Base-by-base conservation (phyloP, 1,140 invertebrate genomes). In the Venturia canescens region DNA sequence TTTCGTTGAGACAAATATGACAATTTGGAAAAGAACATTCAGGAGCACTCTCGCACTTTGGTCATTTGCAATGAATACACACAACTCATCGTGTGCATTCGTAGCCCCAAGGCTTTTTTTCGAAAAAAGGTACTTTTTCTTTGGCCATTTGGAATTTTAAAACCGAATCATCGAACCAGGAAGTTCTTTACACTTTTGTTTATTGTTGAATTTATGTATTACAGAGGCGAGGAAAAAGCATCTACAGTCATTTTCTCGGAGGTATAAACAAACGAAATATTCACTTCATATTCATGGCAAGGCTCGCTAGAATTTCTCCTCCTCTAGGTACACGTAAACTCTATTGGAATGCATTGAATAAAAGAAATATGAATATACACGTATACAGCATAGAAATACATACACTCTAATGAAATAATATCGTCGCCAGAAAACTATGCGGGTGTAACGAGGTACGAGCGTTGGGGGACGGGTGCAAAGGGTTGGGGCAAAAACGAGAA, bases 361-460 rank as follows among this genome's bases (percentile, higher is more conserved):
- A 27, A 76, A 76, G 27, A 76, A 74, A 76, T 60, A 76, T 69
- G 66, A 76, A 76, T 60, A 60, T 76, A 76, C 72, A 57, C 50
- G 66, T 15, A 69, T 76, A 6, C 18, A 50, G 13, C 27, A 16
- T 6, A 34, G 50, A 50, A 38, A 34, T 34, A 76, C 38, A 76
- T 60, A 60, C 26, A 76, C 63, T 50, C 11, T 60, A 76, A 76
- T 76, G 72, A 76, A 76, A 76, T 76, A 76, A 76, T 76, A 50
- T 76, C 50, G 72, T 60, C 72, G 72, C 27, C 29, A 27, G 72
- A 76, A 76, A 76, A 76, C 72, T 57, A 76, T 63, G 53, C 63
- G 72, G 72, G 27, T 60, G 50, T 76, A 76, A 76, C 72, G 72
- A 76, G 72, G 27, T 23, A 53, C 27, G 72, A 29, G 48, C 11